Conservation (phyloP, 1,140 invertebrate species). For the Homarus americanus region DNA sequence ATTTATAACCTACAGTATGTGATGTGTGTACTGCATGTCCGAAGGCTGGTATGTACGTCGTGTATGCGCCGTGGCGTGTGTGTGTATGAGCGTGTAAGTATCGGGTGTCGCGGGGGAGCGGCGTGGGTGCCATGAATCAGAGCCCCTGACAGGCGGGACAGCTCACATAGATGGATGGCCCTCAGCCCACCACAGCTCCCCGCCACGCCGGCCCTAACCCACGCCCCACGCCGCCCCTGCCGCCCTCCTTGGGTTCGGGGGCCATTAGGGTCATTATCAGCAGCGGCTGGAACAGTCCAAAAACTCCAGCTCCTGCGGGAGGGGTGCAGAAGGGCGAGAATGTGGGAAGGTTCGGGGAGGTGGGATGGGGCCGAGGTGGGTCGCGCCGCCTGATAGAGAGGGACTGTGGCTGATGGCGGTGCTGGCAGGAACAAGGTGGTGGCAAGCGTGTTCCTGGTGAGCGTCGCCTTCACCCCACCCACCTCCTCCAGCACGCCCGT, state of each 20-base stretch:
- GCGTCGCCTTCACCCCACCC: background rate
- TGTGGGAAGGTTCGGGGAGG: background rate
- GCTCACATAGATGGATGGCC: conserved; percentile 72
- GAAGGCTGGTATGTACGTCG: background rate
- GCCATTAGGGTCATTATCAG: conserved; percentile 55
- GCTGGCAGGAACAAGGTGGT: conserved; percentile 69
- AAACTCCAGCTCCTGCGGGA: conserved; percentile 17
- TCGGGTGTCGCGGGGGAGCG: conserved; percentile 61
- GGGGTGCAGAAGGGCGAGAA: conserved; percentile 39
- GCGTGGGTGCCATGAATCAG: conserved; percentile 68
- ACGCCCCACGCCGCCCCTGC: background rate
- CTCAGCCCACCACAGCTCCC: conserved; percentile 55
- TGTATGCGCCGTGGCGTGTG: conserved; percentile 40
- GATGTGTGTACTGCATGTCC: background rate
- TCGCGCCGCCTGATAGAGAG: conserved; percentile 50
- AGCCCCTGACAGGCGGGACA: conserved; percentile 64
- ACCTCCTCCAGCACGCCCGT: background rate
- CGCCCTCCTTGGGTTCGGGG: background rate
- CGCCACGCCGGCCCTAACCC: conserved; percentile 47
- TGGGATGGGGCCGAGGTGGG: conserved; percentile 38
- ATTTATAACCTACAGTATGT: background rate
- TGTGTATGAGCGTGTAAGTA: conserved; percentile 66
- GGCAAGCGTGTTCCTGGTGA: conserved; percentile 59
- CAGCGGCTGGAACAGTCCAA: background rate
- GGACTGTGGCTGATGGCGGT: conserved; percentile 60